phyloP scores from a whole-genome alignment of 2,113 vertebrate genomes.

The Hystrix cristata region DNA sequence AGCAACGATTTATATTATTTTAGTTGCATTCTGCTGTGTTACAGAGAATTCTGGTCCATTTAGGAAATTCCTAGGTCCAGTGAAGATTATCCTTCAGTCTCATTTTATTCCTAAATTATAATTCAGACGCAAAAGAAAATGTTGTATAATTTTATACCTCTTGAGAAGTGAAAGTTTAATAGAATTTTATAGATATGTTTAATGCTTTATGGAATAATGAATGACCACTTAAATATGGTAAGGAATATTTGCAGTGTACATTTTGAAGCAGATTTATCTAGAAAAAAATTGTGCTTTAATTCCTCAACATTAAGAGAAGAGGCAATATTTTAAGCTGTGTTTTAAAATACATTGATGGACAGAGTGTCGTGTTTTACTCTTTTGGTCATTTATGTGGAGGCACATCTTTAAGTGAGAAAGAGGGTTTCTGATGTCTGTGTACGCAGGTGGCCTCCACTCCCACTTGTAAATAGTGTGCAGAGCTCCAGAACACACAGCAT shows the following conservation, averaged over 20 bases:
- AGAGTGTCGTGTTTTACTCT: background rate
- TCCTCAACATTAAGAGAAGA: background rate
- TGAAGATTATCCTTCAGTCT: background rate
- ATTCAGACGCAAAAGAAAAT: background rate
- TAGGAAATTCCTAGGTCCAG: conserved; percentile 22
- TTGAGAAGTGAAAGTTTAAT: background rate
- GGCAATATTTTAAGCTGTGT: too few species aligned
- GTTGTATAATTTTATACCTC: background rate
- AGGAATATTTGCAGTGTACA: background rate
- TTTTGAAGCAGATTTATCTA: background rate
- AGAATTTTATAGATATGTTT: background rate
- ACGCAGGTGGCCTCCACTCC: fast-evolving
- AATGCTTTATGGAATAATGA: background rate
- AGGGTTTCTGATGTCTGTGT: background rate
- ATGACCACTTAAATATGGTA: fast-evolving
- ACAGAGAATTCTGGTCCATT: conserved; percentile 19
- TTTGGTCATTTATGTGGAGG: fast-evolving
- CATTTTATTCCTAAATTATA: conserved; percentile 37
- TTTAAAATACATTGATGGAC: background rate
- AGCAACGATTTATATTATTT: background rate
- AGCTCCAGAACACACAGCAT: fast-evolving
- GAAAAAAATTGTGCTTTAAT: background rate
- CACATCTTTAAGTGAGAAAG: background rate
- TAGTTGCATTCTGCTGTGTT: background rate
- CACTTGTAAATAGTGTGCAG: fast-evolving